phyloP scores from a whole-genome alignment of 1,140 invertebrate genomes.

The Macrosteles quadrilineatus region DNA sequence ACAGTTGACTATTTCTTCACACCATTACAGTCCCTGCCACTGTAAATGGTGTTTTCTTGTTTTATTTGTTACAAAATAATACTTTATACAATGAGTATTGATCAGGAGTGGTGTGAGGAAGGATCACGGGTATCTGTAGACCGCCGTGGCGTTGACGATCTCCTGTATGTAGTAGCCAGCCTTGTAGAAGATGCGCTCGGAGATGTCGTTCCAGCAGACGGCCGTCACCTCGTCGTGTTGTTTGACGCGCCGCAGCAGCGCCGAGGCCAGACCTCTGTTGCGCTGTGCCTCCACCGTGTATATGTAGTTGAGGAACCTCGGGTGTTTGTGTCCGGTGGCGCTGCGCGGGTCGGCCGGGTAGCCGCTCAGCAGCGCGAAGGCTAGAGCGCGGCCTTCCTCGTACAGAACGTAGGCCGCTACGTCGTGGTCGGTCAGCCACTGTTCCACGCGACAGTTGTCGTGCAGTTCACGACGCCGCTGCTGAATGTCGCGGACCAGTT shows the following conservation, averaged over 20 bases:
- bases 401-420: neutral
- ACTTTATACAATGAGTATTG: neutral
- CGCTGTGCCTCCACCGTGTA: constrained; percentile 6
- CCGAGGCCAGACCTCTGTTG: neutral
- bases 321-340: neutral
- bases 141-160: neutral
- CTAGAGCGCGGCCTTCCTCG: neutral
- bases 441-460: neutral
- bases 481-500: neutral
- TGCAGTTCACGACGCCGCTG: neutral
- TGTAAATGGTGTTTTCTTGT: too few relatives aligned
- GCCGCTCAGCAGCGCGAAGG: neutral
- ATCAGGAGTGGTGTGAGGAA: neutral
- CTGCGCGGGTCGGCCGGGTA: neutral
- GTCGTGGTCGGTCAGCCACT: neutral
- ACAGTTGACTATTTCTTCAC: too few relatives aligned
- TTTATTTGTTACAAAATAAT: too few relatives aligned
- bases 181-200: neutral
- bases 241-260: neutral
- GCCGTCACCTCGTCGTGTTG: neutral
- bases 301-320: neutral
- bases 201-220: neutral
- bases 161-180: neutral
- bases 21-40: too few relatives aligned
- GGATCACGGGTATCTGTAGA: constrained; percentile 1